Conservation (phyloP, 2,797 vertebrate species). For the Chrosomus eos region DNA sequence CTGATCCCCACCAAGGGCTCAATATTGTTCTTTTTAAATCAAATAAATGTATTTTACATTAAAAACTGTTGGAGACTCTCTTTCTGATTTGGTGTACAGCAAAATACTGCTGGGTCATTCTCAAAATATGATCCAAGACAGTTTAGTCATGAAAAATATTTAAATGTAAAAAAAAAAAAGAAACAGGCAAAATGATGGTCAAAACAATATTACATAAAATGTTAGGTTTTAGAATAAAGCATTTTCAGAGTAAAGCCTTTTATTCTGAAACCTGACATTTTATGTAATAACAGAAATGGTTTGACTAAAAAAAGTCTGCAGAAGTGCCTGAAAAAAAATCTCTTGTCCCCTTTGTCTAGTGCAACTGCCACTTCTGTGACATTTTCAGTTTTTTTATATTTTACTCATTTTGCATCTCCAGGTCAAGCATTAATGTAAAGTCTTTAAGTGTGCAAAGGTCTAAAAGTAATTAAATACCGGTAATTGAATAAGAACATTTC, state of each 20-base stretch:
- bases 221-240: background rate
- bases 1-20: conserved; percentile 50
- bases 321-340: background rate
- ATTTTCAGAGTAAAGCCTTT: conserved; percentile 14
- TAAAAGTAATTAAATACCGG: background rate
- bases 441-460: background rate
- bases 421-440: background rate
- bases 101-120: background rate
- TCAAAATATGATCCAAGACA: background rate
- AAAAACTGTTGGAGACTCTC: conserved; percentile 18
- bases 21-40: conserved; percentile 51
- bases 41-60: conserved; percentile 69
- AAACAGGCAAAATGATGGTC: background rate
- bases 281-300: background rate
- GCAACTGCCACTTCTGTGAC: background rate
- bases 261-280: conserved; percentile 4
- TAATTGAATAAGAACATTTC: background rate
- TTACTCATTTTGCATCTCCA: background rate
- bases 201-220: background rate
- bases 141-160: background rate
- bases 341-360: background rate
- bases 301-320: background rate
- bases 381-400: background rate
- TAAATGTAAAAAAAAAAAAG: background rate
- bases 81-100: background rate